Conservation (phyloP, 2,113 vertebrate species). For the Siphamia tubifer region DNA sequence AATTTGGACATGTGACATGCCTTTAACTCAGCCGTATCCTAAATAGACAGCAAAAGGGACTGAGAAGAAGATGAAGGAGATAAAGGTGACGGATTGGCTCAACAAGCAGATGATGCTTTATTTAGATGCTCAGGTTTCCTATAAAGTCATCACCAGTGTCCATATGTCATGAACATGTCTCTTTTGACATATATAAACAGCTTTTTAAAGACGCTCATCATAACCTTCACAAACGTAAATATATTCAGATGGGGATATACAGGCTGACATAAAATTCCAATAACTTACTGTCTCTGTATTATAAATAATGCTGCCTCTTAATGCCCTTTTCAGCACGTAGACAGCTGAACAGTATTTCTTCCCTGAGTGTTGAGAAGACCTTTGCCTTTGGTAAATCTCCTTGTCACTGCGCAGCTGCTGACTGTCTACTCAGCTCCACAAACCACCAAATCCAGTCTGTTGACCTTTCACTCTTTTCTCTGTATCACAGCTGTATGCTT, state of each 20-base stretch:
- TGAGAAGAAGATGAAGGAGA: not conserved
- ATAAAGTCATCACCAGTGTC: not conserved
- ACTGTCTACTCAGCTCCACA: constrained; percentile 51
- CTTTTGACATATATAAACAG: too few relatives aligned
- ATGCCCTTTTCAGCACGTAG: constrained; percentile 3
- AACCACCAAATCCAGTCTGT: constrained; percentile 69
- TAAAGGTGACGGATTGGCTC: not conserved
- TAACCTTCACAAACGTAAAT: too few relatives aligned
- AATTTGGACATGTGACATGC: constrained; percentile 82
- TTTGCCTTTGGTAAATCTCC: constrained; percentile 51
- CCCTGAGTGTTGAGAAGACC: constrained; percentile 19
- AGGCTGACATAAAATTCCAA: not conserved
- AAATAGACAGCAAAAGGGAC: not conserved
- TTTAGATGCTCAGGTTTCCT: not conserved
- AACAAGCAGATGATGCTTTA: not conserved
- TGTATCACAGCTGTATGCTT: constrained; percentile 70
- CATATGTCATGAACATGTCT: too few relatives aligned
- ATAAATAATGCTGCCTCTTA: constrained; percentile 32
- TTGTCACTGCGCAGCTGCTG: constrained; percentile 74
- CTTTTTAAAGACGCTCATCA: too few relatives aligned
- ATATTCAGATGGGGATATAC: not conserved
- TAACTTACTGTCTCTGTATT: not conserved
- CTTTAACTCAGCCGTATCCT: constrained; percentile 68
- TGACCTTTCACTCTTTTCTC: constrained; percentile 65
- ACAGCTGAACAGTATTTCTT: constrained; percentile 31